A percentile compares a stretch with the other conserved stretches of the same genome.
These are phyloP conservation scores for Porites lobata DNA, from an alignment of 92 coral and sea anemone genomes.

Conservation along the genomic window DNA sequence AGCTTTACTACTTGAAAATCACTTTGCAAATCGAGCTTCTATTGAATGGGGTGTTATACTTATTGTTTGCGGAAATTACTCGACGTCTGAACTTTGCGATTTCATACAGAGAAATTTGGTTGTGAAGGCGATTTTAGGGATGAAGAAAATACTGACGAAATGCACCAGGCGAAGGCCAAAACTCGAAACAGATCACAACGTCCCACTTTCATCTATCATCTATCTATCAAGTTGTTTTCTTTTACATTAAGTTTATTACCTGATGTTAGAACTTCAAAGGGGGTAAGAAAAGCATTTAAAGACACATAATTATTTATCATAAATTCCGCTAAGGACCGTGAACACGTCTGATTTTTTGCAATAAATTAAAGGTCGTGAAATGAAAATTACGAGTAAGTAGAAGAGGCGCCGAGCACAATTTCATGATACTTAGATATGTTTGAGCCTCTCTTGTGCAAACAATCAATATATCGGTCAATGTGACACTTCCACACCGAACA, in stretches of 20 bases:
- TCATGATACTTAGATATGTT: background rate
- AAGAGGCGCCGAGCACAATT: background rate
- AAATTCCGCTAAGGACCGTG: background rate
- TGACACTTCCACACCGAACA: conserved; percentile 24
- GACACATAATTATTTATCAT: background rate
- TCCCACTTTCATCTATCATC: background rate
- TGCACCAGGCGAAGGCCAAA: background rate
- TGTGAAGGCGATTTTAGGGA: background rate
- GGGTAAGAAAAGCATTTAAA: conserved; percentile 17
- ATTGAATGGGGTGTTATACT: background rate
- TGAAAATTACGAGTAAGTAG: background rate
- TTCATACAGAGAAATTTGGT: background rate
- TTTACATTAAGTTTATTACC: background rate
- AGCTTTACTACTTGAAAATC: background rate
- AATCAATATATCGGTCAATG: conserved; percentile 34
- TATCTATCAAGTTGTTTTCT: background rate
- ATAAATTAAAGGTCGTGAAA: background rate
- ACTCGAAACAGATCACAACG: background rate
- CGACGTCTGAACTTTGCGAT: background rate
- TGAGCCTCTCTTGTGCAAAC: conserved; percentile 29
- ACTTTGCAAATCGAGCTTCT: background rate
- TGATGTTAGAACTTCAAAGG: background rate
- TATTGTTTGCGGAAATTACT: background rate
- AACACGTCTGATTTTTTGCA: background rate
- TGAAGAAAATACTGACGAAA: background rate